phyloP scores from a whole-genome alignment of 2,888 invertebrate species.

The Tetropium fuscum region DNA sequence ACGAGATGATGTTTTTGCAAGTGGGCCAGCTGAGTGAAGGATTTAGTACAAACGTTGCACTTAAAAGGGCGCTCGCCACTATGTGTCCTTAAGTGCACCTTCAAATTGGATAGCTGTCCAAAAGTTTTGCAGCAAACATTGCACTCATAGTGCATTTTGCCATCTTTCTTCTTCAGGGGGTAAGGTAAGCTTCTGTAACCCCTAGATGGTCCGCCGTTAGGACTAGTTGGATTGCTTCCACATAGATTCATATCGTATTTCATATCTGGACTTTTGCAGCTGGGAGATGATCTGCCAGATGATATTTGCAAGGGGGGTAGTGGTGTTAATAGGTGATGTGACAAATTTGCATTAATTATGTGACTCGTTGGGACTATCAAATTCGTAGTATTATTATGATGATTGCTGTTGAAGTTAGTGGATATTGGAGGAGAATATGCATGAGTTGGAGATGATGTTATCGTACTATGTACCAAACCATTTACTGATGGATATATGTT shows the following conservation, averaged over 20 bases:
- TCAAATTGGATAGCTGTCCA: slow-evolving; percentile 97
- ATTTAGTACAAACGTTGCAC: slow-evolving; percentile 97
- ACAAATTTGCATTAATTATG: slow-evolving; percentile 68
- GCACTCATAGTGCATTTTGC: slow-evolving; percentile 99
- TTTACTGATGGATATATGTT: slow-evolving; percentile 61
- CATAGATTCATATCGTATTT: slow-evolving; percentile 73
- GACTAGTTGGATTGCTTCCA: slow-evolving; percentile 80
- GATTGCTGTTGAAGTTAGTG: slow-evolving; percentile 54
- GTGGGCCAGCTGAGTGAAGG: slow-evolving; percentile 97
- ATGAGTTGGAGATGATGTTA: slow-evolving; percentile 57
- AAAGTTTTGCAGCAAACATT: slow-evolving; percentile 98
- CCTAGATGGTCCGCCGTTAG: slow-evolving; percentile 79
- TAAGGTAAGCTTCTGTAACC: slow-evolving; percentile 96
- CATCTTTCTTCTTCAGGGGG: slow-evolving; percentile 97
- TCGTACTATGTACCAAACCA: slow-evolving; percentile 60
- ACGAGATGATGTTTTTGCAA: slow-evolving; percentile 98
- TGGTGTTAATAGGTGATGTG: slow-evolving; percentile 74
- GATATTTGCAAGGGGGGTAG: slow-evolving; percentile 69
- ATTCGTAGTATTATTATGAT: slow-evolving; percentile 70
- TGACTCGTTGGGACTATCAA: slow-evolving; percentile 60
- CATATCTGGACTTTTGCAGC: slow-evolving; percentile 80
- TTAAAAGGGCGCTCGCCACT: slow-evolving; percentile 99
- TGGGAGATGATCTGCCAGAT: slow-evolving; percentile 71
- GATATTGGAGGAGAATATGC: slow-evolving; percentile 56
- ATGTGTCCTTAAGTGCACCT: slow-evolving; percentile 97